phyloP scores from a whole-genome alignment of 2,888 invertebrate genomes.

The Tupiocoris notatus region DNA sequence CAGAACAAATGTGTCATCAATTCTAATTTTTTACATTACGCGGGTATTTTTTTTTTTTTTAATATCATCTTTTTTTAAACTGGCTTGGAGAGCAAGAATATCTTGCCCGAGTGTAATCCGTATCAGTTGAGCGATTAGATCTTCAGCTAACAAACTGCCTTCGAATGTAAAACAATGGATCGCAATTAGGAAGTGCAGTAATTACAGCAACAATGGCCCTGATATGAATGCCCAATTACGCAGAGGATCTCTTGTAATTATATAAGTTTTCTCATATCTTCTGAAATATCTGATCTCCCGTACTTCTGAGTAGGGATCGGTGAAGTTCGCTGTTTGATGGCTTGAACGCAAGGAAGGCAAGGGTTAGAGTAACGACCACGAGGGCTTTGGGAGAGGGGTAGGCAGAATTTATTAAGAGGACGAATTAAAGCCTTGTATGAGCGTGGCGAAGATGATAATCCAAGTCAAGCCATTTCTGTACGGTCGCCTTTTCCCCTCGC shows the following conservation, averaged over 20 bases:
- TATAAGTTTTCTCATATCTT: neutral
- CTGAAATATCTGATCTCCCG: constrained; percentile 2
- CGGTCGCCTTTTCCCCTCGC: neutral
- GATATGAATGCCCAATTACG: neutral
- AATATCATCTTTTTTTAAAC: no score
- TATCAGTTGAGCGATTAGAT: no score
- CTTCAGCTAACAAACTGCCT: neutral
- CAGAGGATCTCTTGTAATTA: neutral
- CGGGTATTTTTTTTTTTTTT: no score
- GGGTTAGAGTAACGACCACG: no score
- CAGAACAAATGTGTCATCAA: no score
- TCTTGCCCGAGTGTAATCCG: no score
- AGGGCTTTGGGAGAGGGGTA: constrained; percentile 1
- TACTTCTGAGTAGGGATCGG: neutral
- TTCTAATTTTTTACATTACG: no score
- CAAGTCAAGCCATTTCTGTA: constrained; percentile 10
- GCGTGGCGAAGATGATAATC: constrained; percentile 13
- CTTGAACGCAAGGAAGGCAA: neutral
- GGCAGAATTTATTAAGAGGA: constrained; percentile 36
- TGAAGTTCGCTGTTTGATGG: neutral
- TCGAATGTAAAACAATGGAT: neutral
- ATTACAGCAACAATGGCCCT: neutral
- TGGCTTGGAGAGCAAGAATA: no score
- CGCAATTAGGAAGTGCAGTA: neutral
- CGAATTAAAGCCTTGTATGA: constrained; percentile 23